These are phyloP conservation scores for Dryas iulia DNA, from an alignment of 1,140 invertebrate species.

Conservation along the genomic window DNA sequence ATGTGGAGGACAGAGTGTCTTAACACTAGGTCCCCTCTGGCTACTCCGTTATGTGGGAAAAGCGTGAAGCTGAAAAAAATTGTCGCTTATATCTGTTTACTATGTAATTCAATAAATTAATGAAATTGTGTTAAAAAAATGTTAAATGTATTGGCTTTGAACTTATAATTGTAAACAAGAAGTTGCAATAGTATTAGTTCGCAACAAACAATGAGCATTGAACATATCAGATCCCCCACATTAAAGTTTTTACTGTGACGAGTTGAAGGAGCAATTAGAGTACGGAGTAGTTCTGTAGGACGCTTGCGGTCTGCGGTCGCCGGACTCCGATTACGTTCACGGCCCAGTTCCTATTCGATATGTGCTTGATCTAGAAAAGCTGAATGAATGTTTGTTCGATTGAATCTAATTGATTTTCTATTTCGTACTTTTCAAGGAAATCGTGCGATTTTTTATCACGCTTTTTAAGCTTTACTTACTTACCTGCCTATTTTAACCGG, in stretches of 20 bases:
- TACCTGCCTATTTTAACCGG: too few species aligned
- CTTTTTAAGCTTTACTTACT: too few species aligned
- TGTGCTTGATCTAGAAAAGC: conserved; percentile 12
- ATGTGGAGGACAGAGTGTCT: accelerated
- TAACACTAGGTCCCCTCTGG: too few species aligned
- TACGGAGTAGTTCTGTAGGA: conserved; percentile 32
- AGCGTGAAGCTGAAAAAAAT: too few species aligned
- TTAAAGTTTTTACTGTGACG: conserved; percentile 13
- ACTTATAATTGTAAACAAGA: too few species aligned
- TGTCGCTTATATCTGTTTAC: too few species aligned
- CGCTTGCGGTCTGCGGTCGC: conserved; percentile 43
- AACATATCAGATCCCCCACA: conserved; percentile 6
- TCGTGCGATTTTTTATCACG: background rate
- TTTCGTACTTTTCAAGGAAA: background rate
- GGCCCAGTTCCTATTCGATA: conserved; percentile 33
- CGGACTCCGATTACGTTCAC: conserved; percentile 42
- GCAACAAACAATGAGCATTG: background rate
- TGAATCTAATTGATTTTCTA: background rate
- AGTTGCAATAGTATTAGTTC: background rate
- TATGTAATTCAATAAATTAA: too few species aligned
- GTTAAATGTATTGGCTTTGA: too few species aligned
- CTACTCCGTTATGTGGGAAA: too few species aligned
- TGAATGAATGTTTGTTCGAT: conserved; percentile 10
- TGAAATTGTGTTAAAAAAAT: too few species aligned
- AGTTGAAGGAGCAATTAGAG: conserved; percentile 31